Evolutionary conservation across 2,113 vertebrate genomes (phyloP), one percentile per base, ranked within the genome.

Genomic region (Columba janthina): DNA sequence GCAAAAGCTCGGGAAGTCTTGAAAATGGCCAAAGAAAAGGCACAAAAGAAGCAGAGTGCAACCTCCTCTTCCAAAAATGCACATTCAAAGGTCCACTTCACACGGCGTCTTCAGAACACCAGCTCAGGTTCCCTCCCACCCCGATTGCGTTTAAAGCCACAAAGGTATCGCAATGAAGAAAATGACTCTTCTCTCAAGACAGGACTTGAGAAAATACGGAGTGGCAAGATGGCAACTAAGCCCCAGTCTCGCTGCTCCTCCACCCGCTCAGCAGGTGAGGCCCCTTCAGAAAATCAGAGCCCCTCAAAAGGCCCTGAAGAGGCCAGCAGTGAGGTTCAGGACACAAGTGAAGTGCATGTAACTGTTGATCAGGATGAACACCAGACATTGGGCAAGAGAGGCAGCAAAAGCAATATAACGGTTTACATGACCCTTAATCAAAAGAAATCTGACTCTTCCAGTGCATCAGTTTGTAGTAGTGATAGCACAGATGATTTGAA

Each of bases 81-180:
- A 94, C 99, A 99, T 97, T 98, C 99, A 86, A 99, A 99, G 97
- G 98, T 99, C 96, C 99, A 99, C 97, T 99, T 99, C 97, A 99
- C 99, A 4, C 98, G 99, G 36, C 99, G 99, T 31, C 98, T 99
- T 56, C 99, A 99, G 98, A 99, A 98, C 92, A 98, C 98, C 92
- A 98, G 98, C 96, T 98, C 97, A 98, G 98, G 98, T 96, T 98
- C 99, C 25, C 99, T 99, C 16, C 99, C 99, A 19, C 98, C 99
- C 54, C 98, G 99, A 96, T 98, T 99, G 96, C 99, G 99, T 32
- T 98, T 99, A 85, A 99, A 99, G 98, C 99, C 99, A 34, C 99
- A 99, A 97, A 98, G 99, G 97, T 99, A 99, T 81, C 98, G 99
- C 95, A 99, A 99, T 29, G 99, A 99, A 93, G 99, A 99, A 67